Base-by-base conservation (phyloP, 1,140 invertebrate species). In the Ericerus pela region DNA sequence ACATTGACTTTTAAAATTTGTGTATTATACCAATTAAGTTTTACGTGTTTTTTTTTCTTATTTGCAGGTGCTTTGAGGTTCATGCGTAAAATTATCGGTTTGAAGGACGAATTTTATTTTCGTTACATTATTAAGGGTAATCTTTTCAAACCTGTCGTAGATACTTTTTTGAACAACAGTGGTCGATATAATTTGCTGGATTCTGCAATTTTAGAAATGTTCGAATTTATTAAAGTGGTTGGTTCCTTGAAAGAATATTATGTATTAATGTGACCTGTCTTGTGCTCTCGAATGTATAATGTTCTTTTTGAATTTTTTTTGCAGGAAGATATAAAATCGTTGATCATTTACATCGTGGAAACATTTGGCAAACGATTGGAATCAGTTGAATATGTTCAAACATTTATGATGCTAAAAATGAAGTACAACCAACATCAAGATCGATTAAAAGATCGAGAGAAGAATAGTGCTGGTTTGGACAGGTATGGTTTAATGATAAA, bases 91-190 rank as follows among this genome's bases (percentile, higher is more conserved):
- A 90, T 99, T 53, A 85, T 98, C 65, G 88, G 92, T 33, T 75
- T 98, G 14, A 98, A 98, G 73, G 96, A 99, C 69, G 96, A 99
- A 65, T 93, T 96, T 70, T 99, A 99, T 73, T 94, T 97, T 73
- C 77, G 85, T 62, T 86, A 99, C 70, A 97, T 99, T 63, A 86
- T 93, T 51, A 95, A 95, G 68, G 89, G 90, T 36, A 91, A 94
- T 71, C 73, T 98, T 22, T 93, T 99, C 73, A 84, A 86, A 58
- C 93, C 92, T 41, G 88, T 99, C 58, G 85, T 99, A 60, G 91
- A 97, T 70, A 88, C 93, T 57, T 96, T 99, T 68, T 80, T 90
- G 65, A 79, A 83, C 63, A 99, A 99, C 73, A 95, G 96, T 69
- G 88, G 91, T 60, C 81, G 90, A 67, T 99, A 99, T 70, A 99